Conservation (phyloP, 2,888 invertebrate genomes). For the Lysandra coridon region DNA sequence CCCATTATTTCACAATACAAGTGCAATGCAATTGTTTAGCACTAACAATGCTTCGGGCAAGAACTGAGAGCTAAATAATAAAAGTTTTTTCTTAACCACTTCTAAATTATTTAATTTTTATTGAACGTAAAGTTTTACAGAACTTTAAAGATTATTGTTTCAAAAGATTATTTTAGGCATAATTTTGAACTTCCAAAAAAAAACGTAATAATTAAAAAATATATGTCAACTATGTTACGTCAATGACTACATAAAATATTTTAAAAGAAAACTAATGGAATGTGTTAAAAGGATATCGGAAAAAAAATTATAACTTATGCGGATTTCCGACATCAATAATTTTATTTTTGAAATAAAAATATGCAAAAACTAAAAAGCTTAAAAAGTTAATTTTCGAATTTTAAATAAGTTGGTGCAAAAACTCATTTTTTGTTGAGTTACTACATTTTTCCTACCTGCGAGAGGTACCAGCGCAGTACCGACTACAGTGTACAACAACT, state of each 20-base stretch:
- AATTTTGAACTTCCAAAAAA: neutral
- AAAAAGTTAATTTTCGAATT: neutral
- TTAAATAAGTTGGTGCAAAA: neutral
- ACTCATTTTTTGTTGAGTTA: slow-evolving; percentile 7
- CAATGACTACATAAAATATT: neutral
- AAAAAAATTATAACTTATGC: neutral
- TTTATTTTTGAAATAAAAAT: neutral
- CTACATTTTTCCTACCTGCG: neutral
- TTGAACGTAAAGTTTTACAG: neutral
- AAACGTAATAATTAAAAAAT: neutral
- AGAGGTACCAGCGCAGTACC: neutral
- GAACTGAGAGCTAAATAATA: slow-evolving; percentile 10
- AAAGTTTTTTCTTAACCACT: neutral
- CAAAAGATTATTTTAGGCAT: neutral
- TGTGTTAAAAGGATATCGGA: neutral
- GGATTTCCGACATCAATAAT: neutral
- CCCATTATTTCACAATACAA: slow-evolving; percentile 21
- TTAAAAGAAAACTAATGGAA: neutral
- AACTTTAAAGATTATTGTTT: neutral
- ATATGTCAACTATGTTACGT: neutral
- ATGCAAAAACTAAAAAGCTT: neutral
- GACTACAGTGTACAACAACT: too few relatives aligned
- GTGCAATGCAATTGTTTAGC: slow-evolving; percentile 12
- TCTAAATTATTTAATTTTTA: neutral
- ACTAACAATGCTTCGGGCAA: slow-evolving; percentile 1